These are phyloP conservation scores for Melanotaenia parkinsoni DNA, from an alignment of 2,797 vertebrate species.

Conservation along the genomic window DNA sequence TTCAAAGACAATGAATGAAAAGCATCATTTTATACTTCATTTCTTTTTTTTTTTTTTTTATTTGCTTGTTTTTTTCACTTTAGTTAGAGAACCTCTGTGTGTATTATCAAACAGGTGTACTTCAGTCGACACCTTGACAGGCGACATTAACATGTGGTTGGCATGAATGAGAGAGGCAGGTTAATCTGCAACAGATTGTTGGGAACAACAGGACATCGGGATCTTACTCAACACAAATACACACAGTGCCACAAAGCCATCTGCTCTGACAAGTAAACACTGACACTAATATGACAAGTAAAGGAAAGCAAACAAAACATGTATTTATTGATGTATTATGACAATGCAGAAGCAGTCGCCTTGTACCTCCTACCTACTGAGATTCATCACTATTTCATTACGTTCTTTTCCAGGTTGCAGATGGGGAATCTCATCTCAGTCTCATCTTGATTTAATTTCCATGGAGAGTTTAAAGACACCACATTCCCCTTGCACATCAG, in stretches of 20 bases:
- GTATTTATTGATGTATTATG: not conserved
- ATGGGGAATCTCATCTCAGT: conserved; percentile 44
- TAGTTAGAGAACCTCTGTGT: conserved; percentile 2
- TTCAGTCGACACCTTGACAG: conserved; percentile 21
- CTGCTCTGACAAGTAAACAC: not conserved
- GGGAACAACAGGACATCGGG: conserved; percentile 24
- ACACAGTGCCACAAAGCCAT: conserved; percentile 21
- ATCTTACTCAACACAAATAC: conserved; percentile 16
- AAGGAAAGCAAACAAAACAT: conserved; percentile 16
- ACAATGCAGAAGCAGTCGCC: not conserved
- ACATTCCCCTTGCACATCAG: conserved; percentile 28
- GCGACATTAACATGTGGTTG: conserved; percentile 34
- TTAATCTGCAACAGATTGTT: conserved; percentile 66
- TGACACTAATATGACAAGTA: not conserved
- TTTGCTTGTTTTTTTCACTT: not conserved
- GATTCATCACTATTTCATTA: conserved; percentile 22
- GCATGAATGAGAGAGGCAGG: conserved; percentile 26
- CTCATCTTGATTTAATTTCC: conserved; percentile 54
- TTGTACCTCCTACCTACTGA: conserved; percentile 3
- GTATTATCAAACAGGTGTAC: conserved; percentile 26
- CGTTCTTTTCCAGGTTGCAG: conserved; percentile 13
- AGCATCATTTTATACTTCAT: not conserved
- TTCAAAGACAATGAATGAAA: not conserved
- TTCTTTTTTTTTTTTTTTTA: not conserved
- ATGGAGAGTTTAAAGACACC: conserved; percentile 37